These are phyloP conservation scores for Perizoma affinitatum DNA, from an alignment of 2,888 invertebrate genomes.

Conservation along the genomic window DNA sequence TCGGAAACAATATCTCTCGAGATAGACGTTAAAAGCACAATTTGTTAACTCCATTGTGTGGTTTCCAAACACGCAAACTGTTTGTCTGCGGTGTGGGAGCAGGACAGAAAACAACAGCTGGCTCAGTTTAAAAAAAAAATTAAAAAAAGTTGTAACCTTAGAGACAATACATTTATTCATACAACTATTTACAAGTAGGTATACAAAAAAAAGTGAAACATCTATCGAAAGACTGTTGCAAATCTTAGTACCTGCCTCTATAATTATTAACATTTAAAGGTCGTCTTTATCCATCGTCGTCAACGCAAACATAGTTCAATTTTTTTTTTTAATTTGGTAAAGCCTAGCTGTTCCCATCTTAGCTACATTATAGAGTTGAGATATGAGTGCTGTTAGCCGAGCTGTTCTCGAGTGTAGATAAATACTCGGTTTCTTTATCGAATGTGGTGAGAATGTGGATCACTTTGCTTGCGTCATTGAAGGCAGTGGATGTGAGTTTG, in stretches of 20 bases:
- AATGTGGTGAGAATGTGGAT: constrained; percentile 20
- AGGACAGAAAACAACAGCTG: constrained; percentile 1
- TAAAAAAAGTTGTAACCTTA: no score
- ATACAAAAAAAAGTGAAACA: no score
- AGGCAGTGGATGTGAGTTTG: constrained; percentile 3
- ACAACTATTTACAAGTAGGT: no score
- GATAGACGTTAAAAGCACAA: constrained; percentile 45
- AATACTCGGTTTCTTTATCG: constrained; percentile 30
- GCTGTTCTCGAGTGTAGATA: constrained; percentile 33
- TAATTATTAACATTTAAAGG: no score
- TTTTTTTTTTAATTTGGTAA: background rate
- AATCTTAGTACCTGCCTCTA: no score
- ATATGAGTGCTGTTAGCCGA: constrained; percentile 33
- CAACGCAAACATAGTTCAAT: no score
- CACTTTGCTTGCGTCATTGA: constrained; percentile 14
- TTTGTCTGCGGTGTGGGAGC: constrained; percentile 30
- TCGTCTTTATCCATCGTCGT: no score
- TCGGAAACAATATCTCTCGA: constrained; percentile 40
- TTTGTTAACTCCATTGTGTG: constrained; percentile 43
- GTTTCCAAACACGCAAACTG: constrained; percentile 36
- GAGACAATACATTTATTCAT: no score
- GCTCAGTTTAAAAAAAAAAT: background rate
- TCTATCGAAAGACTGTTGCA: no score
- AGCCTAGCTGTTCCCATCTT: background rate
- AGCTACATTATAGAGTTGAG: constrained; percentile 27